A percentile compares a stretch with the other conserved stretches of the same genome.
phyloP scores from a whole-genome alignment of 2,797 vertebrate species.

The Tamandua tetradactyla region DNA sequence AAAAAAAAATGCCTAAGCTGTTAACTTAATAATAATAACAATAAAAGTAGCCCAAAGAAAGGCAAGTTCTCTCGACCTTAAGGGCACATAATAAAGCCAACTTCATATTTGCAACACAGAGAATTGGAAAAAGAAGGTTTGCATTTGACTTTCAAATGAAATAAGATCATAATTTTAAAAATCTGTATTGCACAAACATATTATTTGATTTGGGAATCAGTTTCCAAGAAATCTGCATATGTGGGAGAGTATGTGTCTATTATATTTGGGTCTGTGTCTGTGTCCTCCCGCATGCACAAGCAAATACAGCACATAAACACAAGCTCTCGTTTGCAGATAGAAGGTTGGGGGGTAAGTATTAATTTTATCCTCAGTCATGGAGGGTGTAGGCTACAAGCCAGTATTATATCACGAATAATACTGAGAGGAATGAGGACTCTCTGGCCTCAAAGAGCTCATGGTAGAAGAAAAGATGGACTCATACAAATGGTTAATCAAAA shows the following conservation, averaged over 20 bases:
- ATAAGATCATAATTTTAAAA: conserved; percentile 39
- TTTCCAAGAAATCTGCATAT: not conserved
- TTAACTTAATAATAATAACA: conserved; percentile 7
- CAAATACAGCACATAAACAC: not conserved
- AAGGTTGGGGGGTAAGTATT: not conserved
- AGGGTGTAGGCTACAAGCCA: not conserved
- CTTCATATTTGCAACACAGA: conserved; percentile 54
- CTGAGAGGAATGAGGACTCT: not conserved
- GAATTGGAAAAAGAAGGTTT: conserved; percentile 1
- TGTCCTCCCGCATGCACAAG: not conserved
- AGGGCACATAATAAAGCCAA: conserved; percentile 47
- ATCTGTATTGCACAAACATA: not conserved
- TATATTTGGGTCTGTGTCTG: not conserved
- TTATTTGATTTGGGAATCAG: conserved; percentile 19
- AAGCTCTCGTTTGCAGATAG: not conserved
- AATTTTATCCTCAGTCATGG: not conserved
- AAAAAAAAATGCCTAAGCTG: conserved; percentile 35
- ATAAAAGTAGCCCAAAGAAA: conserved; percentile 57
- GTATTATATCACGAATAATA: not conserved
- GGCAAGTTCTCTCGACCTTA: conserved; percentile 44
- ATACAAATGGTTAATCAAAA: not conserved
- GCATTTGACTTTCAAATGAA: conserved; percentile 47
- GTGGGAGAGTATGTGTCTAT: not conserved
- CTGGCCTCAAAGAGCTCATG: not conserved
- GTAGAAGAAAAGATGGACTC: not conserved